These are phyloP conservation scores for Molossus alvarezi DNA, from an alignment of 2,797 vertebrate genomes.

Conservation along the genomic window DNA sequence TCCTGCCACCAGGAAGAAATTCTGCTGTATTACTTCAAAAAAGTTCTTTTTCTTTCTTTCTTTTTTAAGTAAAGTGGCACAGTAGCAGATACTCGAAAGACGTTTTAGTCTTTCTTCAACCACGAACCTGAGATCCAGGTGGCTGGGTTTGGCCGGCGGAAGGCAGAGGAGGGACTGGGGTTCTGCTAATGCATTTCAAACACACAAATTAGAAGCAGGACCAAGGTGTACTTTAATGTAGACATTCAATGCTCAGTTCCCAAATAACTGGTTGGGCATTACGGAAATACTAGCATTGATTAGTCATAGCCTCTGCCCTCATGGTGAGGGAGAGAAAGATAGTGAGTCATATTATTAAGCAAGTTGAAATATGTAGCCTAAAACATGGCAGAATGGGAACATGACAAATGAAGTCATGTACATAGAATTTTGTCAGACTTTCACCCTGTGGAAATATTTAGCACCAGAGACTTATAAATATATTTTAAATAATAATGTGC, in stretches of 20 bases:
- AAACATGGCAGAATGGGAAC: not conserved
- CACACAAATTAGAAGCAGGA: not conserved
- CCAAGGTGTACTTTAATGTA: not conserved
- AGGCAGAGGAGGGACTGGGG: not conserved
- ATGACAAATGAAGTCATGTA: not conserved
- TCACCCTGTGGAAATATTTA: not conserved
- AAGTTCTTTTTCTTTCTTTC: not conserved
- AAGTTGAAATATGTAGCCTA: not conserved
- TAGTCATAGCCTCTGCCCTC: not conserved
- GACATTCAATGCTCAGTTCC: not conserved
- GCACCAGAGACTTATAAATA: not conserved
- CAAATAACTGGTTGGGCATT: not conserved
- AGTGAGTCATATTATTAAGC: not conserved
- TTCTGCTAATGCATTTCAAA: not conserved
- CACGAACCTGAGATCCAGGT: constrained; percentile 1
- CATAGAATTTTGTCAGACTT: constrained; percentile 55
- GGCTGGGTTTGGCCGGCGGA: not conserved
- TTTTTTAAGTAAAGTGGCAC: not conserved
- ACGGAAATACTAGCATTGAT: not conserved
- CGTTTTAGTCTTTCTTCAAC: not conserved
- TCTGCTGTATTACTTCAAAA: not conserved
- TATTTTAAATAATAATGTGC: not conserved
- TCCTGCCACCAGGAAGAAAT: not conserved
- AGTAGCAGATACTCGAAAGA: not conserved
- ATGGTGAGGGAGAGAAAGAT: not conserved